Evolutionary conservation across 1,140 invertebrate genomes (phyloP), one percentile per base, ranked within the genome.

Genomic region (Bombus waltoni): DNA sequence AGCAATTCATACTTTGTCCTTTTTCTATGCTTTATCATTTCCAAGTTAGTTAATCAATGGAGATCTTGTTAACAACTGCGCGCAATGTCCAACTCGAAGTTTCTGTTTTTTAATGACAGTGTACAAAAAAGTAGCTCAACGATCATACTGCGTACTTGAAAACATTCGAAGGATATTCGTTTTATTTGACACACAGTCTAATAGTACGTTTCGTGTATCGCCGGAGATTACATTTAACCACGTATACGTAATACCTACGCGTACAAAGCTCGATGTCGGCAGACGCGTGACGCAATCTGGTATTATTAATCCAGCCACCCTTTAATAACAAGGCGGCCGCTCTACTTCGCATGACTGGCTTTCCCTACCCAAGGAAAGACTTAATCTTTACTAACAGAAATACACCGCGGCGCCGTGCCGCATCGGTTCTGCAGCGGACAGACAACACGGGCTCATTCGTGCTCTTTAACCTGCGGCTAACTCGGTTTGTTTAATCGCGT

Each of bases 351-450:
- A 18, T 44, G 53, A 22, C 28, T 38, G 44, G n/a, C 42, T n/a
- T 9, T 44, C 38, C 38, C 65, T 9, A 4, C 9, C 6, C 57
- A 40, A 38, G n/a, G 70, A 47, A 75, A 76, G 71, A 42, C 72
- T 82, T 92, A 92, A 92, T 92, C 87, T 85, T 81, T 81, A n/a
- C 83, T 89, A 91, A 90, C 83, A 91, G 91, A 92, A 92, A 92
- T 91, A 90, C 87, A 80, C 70, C 25, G 53, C 57, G 3, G 11
- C 28, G 59, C 11, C 62, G 66, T 18, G 62, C n/a, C 59, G 28
- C 3, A 28, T 13, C 68, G 59, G n/a, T 71, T 71, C 70, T 66
- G 73, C 44, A 76, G 44, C 68, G 65, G 40, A 72, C 85, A 81
- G 32, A 72, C 79, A 32, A 40, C 42, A 3, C 0, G 70, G 78